Conservation (phyloP, 2,113 vertebrate species). For the Pomatorhinus ruficollis region DNA sequence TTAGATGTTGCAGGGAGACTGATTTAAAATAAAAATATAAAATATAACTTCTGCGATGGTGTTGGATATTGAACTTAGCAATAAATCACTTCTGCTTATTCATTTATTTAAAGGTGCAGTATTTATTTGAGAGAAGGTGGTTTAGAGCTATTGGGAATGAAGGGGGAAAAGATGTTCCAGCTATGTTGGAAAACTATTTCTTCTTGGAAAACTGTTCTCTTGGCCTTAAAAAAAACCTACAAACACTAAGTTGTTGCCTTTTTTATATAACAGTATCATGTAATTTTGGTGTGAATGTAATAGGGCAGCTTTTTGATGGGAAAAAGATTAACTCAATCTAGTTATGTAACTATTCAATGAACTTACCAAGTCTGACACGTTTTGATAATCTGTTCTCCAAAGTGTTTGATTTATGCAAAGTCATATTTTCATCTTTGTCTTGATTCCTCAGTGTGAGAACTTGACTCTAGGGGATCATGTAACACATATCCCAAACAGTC, state of each 20-base stretch:
- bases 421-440: slow-evolving; percentile 22
- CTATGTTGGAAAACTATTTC: background rate
- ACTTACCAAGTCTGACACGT: background rate
- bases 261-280: background rate
- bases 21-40: background rate
- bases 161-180: background rate
- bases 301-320: background rate
- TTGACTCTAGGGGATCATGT: background rate
- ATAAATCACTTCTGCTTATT: background rate
- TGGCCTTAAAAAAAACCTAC: background rate
- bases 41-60: background rate
- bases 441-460: background rate
- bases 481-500: slow-evolving; percentile 1
- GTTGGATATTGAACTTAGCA: background rate
- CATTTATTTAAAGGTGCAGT: background rate
- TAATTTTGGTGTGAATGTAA: background rate
- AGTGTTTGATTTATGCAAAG: slow-evolving; percentile 14
- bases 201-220: background rate
- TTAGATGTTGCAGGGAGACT: background rate
- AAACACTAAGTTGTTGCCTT: background rate
- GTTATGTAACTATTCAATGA: background rate
- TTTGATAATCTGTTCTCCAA: background rate
- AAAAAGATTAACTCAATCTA: background rate
- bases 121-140: background rate
- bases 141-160: background rate